These are phyloP conservation scores for Subacronicta megacephala DNA, from an alignment of 2,888 invertebrate species.

Conservation along the genomic window DNA sequence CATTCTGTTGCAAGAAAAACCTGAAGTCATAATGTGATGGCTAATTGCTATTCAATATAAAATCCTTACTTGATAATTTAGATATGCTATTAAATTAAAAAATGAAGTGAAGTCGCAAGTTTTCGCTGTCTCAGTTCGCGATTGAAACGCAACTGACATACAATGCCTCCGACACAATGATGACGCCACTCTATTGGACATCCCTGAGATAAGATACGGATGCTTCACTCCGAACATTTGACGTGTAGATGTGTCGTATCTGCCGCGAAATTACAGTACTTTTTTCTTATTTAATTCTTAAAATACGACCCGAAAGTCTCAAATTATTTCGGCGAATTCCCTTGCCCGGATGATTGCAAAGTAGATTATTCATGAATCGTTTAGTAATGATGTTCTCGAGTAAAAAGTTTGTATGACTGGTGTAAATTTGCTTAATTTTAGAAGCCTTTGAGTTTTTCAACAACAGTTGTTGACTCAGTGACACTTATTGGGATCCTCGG, in stretches of 20 bases:
- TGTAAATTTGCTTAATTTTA: constrained; percentile 45
- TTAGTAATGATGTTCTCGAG: constrained; percentile 13
- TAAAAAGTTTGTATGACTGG: constrained; percentile 28
- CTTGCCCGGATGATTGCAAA: constrained; percentile 23
- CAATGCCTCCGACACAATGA: constrained; percentile 71
- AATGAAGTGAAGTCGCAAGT: constrained; percentile 61
- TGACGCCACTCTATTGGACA: constrained; percentile 72
- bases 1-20: no score
- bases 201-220: constrained; percentile 75
- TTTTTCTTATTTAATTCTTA: constrained; percentile 18
- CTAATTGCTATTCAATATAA: no score
- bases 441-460: constrained; percentile 64
- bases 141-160: constrained; percentile 71
- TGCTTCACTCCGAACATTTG: constrained; percentile 67
- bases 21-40: no score
- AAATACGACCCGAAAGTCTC: constrained; percentile 7
- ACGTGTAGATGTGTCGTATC: constrained; percentile 58
- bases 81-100: constrained; percentile 5
- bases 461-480: constrained; percentile 70
- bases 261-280: constrained; percentile 33
- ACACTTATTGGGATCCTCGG: constrained; percentile 73
- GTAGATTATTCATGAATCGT: constrained; percentile 10
- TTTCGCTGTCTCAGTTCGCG: constrained; percentile 63
- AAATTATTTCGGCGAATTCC: constrained; percentile 21
- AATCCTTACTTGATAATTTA: no score